A percentile compares a stretch with the other conserved stretches of the same genome.
Conservation (phyloP, 2,888 invertebrate genomes). For the Oscheius myriophilus region DNA sequence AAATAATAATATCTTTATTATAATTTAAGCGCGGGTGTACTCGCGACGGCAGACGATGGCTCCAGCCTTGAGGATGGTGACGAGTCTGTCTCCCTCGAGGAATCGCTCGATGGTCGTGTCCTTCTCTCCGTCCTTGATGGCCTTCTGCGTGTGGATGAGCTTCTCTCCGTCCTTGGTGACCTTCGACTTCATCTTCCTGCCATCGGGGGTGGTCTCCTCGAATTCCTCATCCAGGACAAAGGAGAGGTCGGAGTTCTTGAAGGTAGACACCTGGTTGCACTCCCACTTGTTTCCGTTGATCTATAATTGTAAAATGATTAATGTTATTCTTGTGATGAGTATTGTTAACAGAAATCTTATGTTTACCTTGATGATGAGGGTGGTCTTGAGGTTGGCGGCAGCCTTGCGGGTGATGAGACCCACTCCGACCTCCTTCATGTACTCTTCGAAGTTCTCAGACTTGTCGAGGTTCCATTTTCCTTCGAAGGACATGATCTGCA, state of each 20-base stretch:
- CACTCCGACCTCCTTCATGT: conserved; percentile 61
- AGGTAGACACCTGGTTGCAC: conserved; percentile 52
- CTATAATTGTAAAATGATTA: not conserved
- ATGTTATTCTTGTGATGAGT: not conserved
- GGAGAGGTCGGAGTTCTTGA: conserved; percentile 56
- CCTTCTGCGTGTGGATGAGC: conserved; percentile 53
- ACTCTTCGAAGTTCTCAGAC: conserved; percentile 60
- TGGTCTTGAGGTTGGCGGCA: conserved; percentile 57
- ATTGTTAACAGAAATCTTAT: conserved; percentile 1
- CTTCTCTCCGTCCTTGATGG: conserved; percentile 46
- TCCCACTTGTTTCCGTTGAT: conserved; percentile 49
- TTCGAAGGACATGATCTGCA: conserved; percentile 33
- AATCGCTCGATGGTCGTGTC: conserved; percentile 51
- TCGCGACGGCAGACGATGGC: conserved; percentile 45
- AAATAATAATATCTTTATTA: too few relatives aligned
- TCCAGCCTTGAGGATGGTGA: conserved; percentile 47
- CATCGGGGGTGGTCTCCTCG: conserved; percentile 61
- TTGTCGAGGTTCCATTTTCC: conserved; percentile 53
- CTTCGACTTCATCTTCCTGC: conserved; percentile 50
- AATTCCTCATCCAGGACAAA: conserved; percentile 53
- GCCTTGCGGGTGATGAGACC: conserved; percentile 58
- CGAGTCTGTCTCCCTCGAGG: conserved; percentile 50
- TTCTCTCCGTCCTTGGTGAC: conserved; percentile 50
- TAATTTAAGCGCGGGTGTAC: conserved; percentile 44
- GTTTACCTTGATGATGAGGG: conserved; percentile 55